Evolutionary conservation across 2,113 vertebrate species (phyloP).

Genomic region (Amphiprion percula): DNA sequence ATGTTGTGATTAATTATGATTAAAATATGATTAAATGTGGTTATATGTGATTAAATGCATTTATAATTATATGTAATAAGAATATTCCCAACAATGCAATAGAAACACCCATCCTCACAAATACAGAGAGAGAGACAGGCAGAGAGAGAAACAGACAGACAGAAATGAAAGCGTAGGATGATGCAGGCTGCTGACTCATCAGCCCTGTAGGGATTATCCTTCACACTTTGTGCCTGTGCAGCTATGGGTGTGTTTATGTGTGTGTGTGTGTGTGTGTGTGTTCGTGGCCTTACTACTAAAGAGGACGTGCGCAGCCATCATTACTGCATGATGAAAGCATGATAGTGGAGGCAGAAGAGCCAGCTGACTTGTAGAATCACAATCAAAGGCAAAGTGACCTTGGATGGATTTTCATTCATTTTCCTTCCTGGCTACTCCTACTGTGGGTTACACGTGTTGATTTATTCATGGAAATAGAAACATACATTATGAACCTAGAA

Average conservation of each 20-base stretch:
- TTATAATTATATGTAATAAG: no score
- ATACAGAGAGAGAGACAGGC: conserved; percentile 15
- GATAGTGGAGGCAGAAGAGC: conserved; percentile 21
- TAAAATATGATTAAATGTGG: no score
- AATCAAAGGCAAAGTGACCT: conserved; percentile 45
- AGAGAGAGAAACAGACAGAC: conserved; percentile 42
- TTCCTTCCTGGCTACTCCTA: not conserved
- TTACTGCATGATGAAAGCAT: conserved; percentile 54
- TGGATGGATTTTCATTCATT: conserved; percentile 29
- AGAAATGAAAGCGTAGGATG: conserved; percentile 56
- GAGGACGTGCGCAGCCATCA: conserved; percentile 27
- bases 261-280: conserved; percentile 17
- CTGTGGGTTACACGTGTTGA: not conserved
- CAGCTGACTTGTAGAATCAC: conserved; percentile 14
- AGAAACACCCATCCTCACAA: not conserved
- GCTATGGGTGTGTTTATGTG: conserved; percentile 13
- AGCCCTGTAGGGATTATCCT: conserved; percentile 64
- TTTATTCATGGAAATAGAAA: conserved; percentile 1
- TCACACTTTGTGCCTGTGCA: conserved; percentile 11
- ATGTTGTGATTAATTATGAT: no score
- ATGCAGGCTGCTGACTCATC: conserved; percentile 78
- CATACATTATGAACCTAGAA: not conserved
- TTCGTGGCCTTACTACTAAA: conserved; percentile 38
- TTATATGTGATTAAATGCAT: no score
- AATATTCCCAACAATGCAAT: no score